Evolutionary conservation across 2,888 invertebrate genomes (phyloP), one percentile per base, ranked within the genome.

Genomic region (Orthosia incerta): DNA sequence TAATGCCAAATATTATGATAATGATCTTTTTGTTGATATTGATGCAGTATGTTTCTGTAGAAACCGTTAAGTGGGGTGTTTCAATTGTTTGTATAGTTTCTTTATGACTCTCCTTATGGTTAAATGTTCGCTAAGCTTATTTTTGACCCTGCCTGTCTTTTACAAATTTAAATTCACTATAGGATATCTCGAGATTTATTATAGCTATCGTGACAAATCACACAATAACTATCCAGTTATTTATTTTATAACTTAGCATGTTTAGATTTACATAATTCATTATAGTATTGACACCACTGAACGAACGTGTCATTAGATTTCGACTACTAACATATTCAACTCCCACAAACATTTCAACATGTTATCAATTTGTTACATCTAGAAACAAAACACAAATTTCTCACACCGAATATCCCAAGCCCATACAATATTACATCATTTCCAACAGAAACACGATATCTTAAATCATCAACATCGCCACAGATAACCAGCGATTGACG

Each of bases 1-100:
- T 89, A 89, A 89, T 85, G 53, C 67, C 48, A 60, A 46, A 80
- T 39, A 39, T 88, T 87, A 90, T 88, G 86, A 87, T 68, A 73
- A 51, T 74, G 80, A 87, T 86, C 71, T 59, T 50, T 63, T 78
- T 63, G 50, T 39, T 69, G 79, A 84, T 81, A 13, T 7, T 65
- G 23, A 64, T 71, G n/a, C 2, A 67, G 46, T 20, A 16, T 66
- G 71, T 50, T 78, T 53, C 63, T 9, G 7, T 45, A 45, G 48
- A 60, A 79, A 61, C 60, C 26, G n/a, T 60, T 56, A 64, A 50
- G 1, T 46, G 16, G 23, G 39, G 15, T 59, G 9, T 60, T 26
- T 48, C 51, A 48, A 61, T 69, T 26, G 3, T 68, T 23, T 18
- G 31, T 13, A 4, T 2, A 11, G 1, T 23, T 50, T 50, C 0